phyloP scores from a whole-genome alignment of 2,113 vertebrate genomes.

The Dendropsophus ebraccatus region DNA sequence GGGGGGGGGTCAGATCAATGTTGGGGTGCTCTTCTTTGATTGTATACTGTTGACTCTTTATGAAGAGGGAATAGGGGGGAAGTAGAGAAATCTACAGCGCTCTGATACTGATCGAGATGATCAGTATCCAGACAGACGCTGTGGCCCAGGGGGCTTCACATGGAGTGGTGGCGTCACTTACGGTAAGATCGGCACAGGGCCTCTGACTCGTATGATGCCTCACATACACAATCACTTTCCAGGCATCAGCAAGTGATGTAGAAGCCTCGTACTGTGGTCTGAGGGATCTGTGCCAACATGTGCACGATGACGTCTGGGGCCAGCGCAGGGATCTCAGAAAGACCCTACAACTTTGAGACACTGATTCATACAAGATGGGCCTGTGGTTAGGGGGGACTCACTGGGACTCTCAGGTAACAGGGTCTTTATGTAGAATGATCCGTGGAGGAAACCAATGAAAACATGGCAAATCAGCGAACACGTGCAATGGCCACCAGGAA shows the following conservation, averaged over 20 bases:
- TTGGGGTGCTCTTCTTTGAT: too few species aligned
- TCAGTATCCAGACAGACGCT: neutral
- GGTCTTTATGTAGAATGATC: neutral
- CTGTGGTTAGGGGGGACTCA: neutral
- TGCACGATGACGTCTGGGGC: neutral
- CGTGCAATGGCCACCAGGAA: neutral
- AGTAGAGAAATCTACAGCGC: neutral
- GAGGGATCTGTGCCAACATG: neutral
- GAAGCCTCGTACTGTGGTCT: neutral
- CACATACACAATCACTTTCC: neutral
- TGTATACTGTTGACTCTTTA: too few species aligned
- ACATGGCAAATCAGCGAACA: neutral
- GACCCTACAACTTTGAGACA: neutral
- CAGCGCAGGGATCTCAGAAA: neutral
- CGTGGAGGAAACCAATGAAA: neutral
- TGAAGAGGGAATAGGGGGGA: neutral
- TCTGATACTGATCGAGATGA: too few species aligned
- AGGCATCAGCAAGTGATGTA: neutral
- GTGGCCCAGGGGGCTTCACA: neutral
- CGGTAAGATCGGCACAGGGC: neutral
- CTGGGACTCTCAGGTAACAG: neutral
- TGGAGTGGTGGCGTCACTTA: neutral
- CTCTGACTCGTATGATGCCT: neutral
- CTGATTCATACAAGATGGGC: slow-evolving; percentile 35
- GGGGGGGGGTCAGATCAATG: too few species aligned